phyloP scores from a whole-genome alignment of 1,140 invertebrate species.

The Drosophila asahinai region DNA sequence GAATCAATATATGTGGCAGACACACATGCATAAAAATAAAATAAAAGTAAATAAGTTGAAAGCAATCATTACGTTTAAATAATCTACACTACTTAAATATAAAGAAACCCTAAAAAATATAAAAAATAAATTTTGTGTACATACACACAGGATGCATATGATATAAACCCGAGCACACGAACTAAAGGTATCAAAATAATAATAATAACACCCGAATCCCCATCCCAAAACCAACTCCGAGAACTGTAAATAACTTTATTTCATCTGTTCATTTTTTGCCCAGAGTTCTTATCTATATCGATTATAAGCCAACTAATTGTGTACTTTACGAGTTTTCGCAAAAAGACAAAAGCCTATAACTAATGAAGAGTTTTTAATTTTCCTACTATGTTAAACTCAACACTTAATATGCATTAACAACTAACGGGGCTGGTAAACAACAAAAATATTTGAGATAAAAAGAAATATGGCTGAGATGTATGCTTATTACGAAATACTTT shows the following conservation, averaged over 20 bases:
- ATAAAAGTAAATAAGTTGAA: slow-evolving; percentile 72
- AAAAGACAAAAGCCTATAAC: slow-evolving; percentile 32
- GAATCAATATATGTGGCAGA: slow-evolving; percentile 24
- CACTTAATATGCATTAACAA: slow-evolving; percentile 48
- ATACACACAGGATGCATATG: slow-evolving; percentile 52
- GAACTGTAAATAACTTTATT: slow-evolving; percentile 75
- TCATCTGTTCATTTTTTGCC: slow-evolving; percentile 48
- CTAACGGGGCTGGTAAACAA: slow-evolving; percentile 37
- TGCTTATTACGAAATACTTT: slow-evolving; percentile 79
- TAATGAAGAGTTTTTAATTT: slow-evolving; percentile 59
- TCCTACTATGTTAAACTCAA: slow-evolving; percentile 66
- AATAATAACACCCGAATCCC: slow-evolving; percentile 10
- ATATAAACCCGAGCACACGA: slow-evolving; percentile 28
- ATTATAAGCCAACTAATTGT: slow-evolving; percentile 53
- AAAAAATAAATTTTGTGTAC: slow-evolving; percentile 45
- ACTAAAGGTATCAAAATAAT: slow-evolving; percentile 33
- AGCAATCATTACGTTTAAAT: slow-evolving; percentile 80
- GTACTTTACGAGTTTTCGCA: slow-evolving; percentile 51
- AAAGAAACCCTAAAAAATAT: slow-evolving; percentile 14
- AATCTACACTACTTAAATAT: slow-evolving; percentile 52
- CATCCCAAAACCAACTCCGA: slow-evolving; percentile 41
- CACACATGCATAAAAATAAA: slow-evolving; percentile 29
- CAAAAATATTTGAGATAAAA: slow-evolving; percentile 41
- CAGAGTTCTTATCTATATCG: slow-evolving; percentile 41
- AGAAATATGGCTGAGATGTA: slow-evolving; percentile 57